phyloP scores from a whole-genome alignment of 30 jellyfish, hydroid and myxozoan genomes.

The Catostylus mosaicus region DNA sequence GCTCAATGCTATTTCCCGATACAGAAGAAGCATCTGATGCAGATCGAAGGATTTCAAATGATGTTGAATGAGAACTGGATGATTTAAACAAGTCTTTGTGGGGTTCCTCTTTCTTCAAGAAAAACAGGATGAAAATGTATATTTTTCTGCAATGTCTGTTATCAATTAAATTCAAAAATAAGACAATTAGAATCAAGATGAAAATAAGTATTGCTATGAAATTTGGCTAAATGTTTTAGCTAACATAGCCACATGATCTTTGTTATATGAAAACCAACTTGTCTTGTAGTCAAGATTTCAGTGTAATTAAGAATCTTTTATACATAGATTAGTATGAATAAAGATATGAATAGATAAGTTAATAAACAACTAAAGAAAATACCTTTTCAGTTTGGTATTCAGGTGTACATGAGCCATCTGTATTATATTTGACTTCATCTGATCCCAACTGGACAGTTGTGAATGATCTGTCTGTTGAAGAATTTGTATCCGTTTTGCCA shows the following conservation, averaged over 20 bases:
- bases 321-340: too few relatives aligned
- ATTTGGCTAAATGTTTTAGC: too few relatives aligned
- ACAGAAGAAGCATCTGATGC: neutral
- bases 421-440: neutral
- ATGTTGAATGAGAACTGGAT: neutral
- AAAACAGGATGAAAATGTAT: too few relatives aligned
- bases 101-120: neutral
- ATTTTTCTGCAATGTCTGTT: too few relatives aligned
- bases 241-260: too few relatives aligned
- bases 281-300: too few relatives aligned
- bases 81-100: neutral
- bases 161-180: too few relatives aligned
- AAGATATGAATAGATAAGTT: too few relatives aligned
- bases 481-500: neutral
- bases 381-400: neutral
- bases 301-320: too few relatives aligned
- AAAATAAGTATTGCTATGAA: too few relatives aligned
- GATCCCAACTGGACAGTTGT: neutral
- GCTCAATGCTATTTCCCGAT: neutral
- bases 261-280: too few relatives aligned
- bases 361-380: neutral
- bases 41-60: conserved; percentile 1
- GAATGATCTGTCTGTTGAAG: neutral
- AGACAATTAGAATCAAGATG: too few relatives aligned
- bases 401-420: neutral